Conservation (phyloP, 2,797 vertebrate genomes). For the Siniperca undulata region DNA sequence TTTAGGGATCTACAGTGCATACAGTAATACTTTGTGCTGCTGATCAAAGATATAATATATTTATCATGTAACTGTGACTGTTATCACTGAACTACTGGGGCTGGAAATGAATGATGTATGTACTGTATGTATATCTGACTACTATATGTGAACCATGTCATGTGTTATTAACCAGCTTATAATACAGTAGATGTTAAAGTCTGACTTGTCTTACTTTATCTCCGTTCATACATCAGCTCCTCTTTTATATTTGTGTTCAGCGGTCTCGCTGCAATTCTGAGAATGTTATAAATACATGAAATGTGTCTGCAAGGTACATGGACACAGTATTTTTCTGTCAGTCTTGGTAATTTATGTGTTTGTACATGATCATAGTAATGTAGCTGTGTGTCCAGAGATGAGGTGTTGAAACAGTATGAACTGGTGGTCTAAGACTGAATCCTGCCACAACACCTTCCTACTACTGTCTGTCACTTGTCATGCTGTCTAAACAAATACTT, state of each 20-base stretch:
- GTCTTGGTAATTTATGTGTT: slow-evolving; percentile 56
- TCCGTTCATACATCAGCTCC: slow-evolving; percentile 3
- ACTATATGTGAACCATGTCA: slow-evolving; percentile 38
- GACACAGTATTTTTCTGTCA: slow-evolving; percentile 49
- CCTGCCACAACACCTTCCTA: slow-evolving; percentile 24
- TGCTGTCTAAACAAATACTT: slow-evolving; percentile 51
- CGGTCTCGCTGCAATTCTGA: not conserved
- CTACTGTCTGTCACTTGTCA: slow-evolving; percentile 27
- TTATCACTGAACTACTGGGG: slow-evolving; percentile 65
- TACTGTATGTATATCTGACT: slow-evolving; percentile 60
- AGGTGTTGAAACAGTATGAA: slow-evolving; percentile 35
- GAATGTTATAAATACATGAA: slow-evolving; percentile 20
- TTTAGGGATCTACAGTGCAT: slow-evolving; percentile 45
- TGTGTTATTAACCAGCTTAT: slow-evolving; percentile 46
- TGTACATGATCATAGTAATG: slow-evolving; percentile 42
- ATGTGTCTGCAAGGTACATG: slow-evolving; percentile 48
- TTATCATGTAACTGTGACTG: slow-evolving; percentile 67
- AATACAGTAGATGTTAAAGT: slow-evolving; percentile 42
- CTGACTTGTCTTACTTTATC: slow-evolving; percentile 20
- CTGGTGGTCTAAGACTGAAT: slow-evolving; percentile 33
- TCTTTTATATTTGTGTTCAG: slow-evolving; percentile 23
- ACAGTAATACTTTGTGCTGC: slow-evolving; percentile 61
- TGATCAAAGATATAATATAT: slow-evolving; percentile 64
- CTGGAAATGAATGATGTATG: slow-evolving; percentile 34
- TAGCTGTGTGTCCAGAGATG: slow-evolving; percentile 25